Conservation (phyloP, 2,888 invertebrate genomes). For the Hyposoter didymator region DNA sequence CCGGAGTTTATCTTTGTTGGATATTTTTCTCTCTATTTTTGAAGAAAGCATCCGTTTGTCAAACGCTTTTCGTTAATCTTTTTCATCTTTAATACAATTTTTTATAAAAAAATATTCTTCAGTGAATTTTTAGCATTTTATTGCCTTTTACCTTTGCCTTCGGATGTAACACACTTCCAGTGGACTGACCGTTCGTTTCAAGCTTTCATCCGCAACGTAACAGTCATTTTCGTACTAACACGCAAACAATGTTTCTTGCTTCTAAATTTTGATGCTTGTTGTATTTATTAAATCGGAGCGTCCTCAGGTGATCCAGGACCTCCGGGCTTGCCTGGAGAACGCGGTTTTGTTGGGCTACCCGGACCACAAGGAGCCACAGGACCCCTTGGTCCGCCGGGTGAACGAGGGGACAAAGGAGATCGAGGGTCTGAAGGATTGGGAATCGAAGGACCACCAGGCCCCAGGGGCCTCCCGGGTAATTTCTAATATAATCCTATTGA, state of each 20-base stretch:
- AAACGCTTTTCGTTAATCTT: not conserved
- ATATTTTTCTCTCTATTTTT: too few relatives aligned
- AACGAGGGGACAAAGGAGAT: constrained; percentile 91
- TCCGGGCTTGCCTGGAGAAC: constrained; percentile 87
- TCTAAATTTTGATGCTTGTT: not conserved
- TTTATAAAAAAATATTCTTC: not conserved
- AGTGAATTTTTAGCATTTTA: not conserved
- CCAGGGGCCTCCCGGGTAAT: constrained; percentile 88
- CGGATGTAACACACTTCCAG: not conserved
- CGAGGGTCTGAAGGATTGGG: constrained; percentile 90
- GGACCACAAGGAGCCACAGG: constrained; percentile 88
- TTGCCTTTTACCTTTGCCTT: not conserved
- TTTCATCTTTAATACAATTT: not conserved
- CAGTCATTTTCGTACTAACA: not conserved
- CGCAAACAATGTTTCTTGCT: not conserved
- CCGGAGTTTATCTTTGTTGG: too few relatives aligned
- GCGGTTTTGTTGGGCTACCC: constrained; percentile 88
- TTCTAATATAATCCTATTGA: too few relatives aligned
- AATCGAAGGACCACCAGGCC: constrained; percentile 90
- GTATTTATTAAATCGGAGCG: constrained; percentile 29
- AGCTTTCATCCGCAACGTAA: constrained; percentile 9
- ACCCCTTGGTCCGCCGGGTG: constrained; percentile 87
- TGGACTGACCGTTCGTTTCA: not conserved
- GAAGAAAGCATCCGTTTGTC: too few relatives aligned
- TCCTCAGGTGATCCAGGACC: constrained; percentile 88